Percentiles rank a stretch among this genome's conserved stretches.
Evolutionary conservation across 2,113 vertebrate species (phyloP).

Genomic region (Brachirus orientalis): DNA sequence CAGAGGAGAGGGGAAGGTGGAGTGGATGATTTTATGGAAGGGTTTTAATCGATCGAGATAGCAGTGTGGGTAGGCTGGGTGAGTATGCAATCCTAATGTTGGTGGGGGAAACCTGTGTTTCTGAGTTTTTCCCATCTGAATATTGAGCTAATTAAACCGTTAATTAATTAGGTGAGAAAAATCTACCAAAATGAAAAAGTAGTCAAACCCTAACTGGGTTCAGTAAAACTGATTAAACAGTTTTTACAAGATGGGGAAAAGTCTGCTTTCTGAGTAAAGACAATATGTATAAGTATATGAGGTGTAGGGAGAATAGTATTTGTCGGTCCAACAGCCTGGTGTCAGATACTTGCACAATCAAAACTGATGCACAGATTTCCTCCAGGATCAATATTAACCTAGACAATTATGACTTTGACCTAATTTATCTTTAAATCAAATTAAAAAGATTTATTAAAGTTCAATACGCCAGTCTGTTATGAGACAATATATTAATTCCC

Average conservation of each 20-base stretch:
- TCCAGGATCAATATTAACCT: too few species aligned
- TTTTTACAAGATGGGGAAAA: conserved; percentile 41
- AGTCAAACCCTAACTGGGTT: neutral
- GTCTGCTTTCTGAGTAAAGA: conserved; percentile 10
- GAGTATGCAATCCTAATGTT: conserved; percentile 51
- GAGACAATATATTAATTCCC: conserved; percentile 1
- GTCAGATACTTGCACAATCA: conserved; percentile 20
- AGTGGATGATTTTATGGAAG: conserved; percentile 35
- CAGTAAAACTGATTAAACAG: too few species aligned
- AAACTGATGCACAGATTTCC: too few species aligned
- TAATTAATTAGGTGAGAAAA: neutral
- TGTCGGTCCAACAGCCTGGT: conserved; percentile 53
- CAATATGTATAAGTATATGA: neutral
- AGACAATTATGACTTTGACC: neutral
- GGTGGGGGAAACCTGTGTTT: conserved; percentile 15
- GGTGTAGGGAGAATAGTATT: conserved; percentile 8
- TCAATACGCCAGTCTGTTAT: conserved; percentile 53
- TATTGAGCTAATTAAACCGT: neutral
- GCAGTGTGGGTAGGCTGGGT: conserved; percentile 34
- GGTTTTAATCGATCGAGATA: conserved; percentile 1
- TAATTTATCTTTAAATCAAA: neutral
- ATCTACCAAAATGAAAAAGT: neutral
- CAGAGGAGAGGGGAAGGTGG: conserved; percentile 36
- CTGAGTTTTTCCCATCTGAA: conserved; percentile 57
- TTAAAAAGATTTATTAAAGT: neutral